These are phyloP conservation scores for Cephus runcator DNA, from an alignment of 2,888 invertebrate species.

Conservation along the genomic window DNA sequence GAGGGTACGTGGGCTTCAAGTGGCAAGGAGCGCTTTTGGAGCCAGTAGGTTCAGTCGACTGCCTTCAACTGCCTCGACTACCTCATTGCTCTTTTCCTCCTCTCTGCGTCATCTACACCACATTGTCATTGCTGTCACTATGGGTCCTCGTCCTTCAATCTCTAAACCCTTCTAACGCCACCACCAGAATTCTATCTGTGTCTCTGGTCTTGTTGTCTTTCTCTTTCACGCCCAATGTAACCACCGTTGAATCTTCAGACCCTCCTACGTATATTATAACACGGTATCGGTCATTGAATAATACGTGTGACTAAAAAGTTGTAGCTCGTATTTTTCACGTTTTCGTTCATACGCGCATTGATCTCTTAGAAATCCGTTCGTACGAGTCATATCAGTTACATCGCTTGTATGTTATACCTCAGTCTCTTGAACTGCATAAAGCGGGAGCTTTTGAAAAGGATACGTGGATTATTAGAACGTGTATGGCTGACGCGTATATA, in stretches of 20 bases:
- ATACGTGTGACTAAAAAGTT: neutral
- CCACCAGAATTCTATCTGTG: neutral
- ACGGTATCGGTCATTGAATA: neutral
- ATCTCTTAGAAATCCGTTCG: too few species aligned
- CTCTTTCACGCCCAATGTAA: neutral
- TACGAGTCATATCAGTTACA: too few species aligned
- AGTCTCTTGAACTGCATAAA: too few species aligned
- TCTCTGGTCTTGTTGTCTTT: neutral
- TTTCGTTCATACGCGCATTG: too few species aligned
- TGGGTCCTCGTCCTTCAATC: neutral
- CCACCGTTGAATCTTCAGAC: slow-evolving; percentile 3
- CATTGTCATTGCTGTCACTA: neutral
- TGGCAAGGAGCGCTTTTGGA: neutral
- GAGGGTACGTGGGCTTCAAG: neutral
- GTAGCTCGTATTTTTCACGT: neutral
- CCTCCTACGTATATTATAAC: neutral
- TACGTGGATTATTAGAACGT: too few species aligned
- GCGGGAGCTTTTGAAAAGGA: too few species aligned
- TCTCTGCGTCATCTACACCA: neutral
- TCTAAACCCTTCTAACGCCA: too few species aligned
- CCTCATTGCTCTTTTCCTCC: neutral
- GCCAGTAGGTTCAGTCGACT: neutral
- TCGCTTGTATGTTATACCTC: too few species aligned
- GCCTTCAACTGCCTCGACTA: neutral
- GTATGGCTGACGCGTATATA: too few species aligned